Evolutionary conservation across 2,888 invertebrate species (phyloP), one percentile per base, ranked within the genome.

Genomic region (Uloborus plumipes): DNA sequence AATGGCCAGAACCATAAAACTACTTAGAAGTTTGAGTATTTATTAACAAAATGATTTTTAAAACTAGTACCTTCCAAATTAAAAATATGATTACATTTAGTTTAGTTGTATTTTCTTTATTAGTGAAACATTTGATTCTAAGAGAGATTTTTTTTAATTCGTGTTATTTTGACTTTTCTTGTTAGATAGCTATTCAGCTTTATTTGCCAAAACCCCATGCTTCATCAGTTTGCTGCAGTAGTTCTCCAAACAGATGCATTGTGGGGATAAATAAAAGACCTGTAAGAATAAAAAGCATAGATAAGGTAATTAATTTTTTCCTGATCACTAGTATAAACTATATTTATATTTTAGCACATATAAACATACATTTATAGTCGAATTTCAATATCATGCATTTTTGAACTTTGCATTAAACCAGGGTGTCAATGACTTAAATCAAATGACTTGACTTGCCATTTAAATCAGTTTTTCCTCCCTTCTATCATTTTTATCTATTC

Each of bases 201-300:
- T 80, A 67, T 58, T 59, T 84, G 14, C 80, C 84, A 13, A 73
- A 62, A 59, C 11, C 7, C 16, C 58, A 59, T 59, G 65, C 61
- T 39, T 69, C 77, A 47, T n/a, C 22, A 51, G 16, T 50, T 14
- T 70, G 76, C 65, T 18, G 75, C 11, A 39, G 62, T 18, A 83
- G 50, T 50, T 53, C 82, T 18, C 18, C 61, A 2, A 59, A 86
- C 74, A 87, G 89, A 81, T 86, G 88, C 31, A 89, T 90, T 86
- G 86, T 91, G 71, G 91, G 90, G 86, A 88, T 92, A 18, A 92
- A 92, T 87, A 88, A 89, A 67, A 88, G 92, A 84, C 91, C 91
- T 20, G 90, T 92, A 6, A 87, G 87, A 76, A 87, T 91, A 67
- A 91, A 91, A 86, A 89, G 90, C 78, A 88, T 92, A 76, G 91